Percentiles rank a stretch among this genome's conserved stretches.
These are phyloP conservation scores for Phyllotreta cruciferae DNA, from an alignment of 2,888 invertebrate genomes.

Conservation along the genomic window DNA sequence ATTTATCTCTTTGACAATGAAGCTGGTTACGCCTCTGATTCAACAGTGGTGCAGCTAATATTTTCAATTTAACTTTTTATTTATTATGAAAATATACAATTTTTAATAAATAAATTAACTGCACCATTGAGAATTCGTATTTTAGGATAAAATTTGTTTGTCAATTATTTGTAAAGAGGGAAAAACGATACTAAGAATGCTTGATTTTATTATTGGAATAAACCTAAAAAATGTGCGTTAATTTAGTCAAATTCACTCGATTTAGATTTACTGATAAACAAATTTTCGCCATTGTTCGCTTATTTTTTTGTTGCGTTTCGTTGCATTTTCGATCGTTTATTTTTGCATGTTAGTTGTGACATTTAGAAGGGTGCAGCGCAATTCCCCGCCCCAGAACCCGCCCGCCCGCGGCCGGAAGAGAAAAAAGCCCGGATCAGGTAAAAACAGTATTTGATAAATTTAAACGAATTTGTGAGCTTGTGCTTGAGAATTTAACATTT, in stretches of 20 bases:
- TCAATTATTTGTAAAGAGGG: too few species aligned
- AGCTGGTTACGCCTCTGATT: too few species aligned
- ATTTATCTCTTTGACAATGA: too few species aligned
- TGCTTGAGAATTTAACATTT: too few species aligned
- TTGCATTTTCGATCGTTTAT: constrained; percentile 43
- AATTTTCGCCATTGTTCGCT: constrained; percentile 33
- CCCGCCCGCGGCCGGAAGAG: constrained; percentile 64
- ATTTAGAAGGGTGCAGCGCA: constrained; percentile 72
- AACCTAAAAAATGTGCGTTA: constrained; percentile 13
- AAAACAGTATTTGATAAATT: constrained; percentile 48
- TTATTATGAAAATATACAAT: too few species aligned
- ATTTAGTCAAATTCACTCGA: background rate
- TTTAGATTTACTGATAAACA: constrained; percentile 30
- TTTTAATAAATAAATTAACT: too few species aligned
- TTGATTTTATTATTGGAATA: background rate
- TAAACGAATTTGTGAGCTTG: background rate
- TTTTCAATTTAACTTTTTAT: too few species aligned
- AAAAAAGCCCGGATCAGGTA: constrained; percentile 77
- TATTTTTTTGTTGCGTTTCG: constrained; percentile 34
- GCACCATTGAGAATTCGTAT: too few species aligned
- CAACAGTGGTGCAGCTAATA: too few species aligned
- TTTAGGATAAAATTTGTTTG: too few species aligned
- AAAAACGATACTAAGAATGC: too few species aligned
- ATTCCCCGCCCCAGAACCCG: constrained; percentile 44
- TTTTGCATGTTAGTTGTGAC: constrained; percentile 75